Conservation (phyloP, 2,797 vertebrate genomes). For the Brachyalestes nurse region DNA sequence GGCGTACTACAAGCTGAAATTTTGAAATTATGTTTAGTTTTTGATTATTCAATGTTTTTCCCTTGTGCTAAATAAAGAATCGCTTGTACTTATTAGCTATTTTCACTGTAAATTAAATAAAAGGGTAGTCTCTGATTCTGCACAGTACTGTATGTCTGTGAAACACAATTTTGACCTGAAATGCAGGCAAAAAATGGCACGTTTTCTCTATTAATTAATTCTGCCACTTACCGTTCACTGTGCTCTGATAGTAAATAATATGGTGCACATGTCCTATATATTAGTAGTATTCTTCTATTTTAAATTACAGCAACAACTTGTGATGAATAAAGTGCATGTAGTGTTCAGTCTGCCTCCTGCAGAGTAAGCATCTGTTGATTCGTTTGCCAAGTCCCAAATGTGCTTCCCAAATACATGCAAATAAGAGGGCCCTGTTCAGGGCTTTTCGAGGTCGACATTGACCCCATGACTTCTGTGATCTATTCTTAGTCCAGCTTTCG, state of each 20-base stretch:
- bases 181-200: not conserved
- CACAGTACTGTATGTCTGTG: too few relatives aligned
- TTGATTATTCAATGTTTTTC: too few relatives aligned
- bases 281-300: slow-evolving; percentile 20
- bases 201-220: not conserved
- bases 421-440: slow-evolving; percentile 28
- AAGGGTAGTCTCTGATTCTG: too few relatives aligned
- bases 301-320: slow-evolving; percentile 36
- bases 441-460: slow-evolving; percentile 32
- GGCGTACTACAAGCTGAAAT: too few relatives aligned
- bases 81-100: too few relatives aligned
- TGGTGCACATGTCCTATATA: not conserved
- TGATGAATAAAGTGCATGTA: slow-evolving; percentile 33
- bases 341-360: slow-evolving; percentile 50
- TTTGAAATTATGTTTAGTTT: too few relatives aligned
- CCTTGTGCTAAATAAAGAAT: too few relatives aligned
- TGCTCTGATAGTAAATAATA: slow-evolving; percentile 16
- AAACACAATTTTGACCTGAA: too few relatives aligned
- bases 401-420: slow-evolving; percentile 36
- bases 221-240: not conserved
- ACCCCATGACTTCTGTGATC: slow-evolving; percentile 40
- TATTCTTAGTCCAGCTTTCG: slow-evolving; percentile 19
- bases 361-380: slow-evolving; percentile 57
- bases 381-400: slow-evolving; percentile 31
- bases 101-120: too few relatives aligned